Base-by-base conservation (phyloP, 2,888 invertebrate species). In the Drosophila mulleri region DNA sequence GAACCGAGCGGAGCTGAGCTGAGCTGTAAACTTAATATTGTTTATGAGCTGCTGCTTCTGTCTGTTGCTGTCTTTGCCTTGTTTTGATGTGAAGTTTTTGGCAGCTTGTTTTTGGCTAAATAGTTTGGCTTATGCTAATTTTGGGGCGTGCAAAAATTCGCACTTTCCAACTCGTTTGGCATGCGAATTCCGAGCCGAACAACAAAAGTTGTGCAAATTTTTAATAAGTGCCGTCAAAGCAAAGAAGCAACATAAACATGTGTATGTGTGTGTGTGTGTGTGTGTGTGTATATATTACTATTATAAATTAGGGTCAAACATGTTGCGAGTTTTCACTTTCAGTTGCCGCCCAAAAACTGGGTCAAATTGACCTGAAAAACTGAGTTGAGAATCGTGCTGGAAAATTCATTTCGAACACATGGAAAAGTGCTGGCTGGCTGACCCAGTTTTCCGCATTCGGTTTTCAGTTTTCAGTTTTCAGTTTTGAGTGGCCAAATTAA, bases 101-200 rank as follows among this genome's bases (percentile, higher is more conserved):
- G 35, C 39, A 70, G 35, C 32, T 52, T 32, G 50, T 52, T 39
- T 67, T 29, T 29, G 35, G 35, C 23, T 18, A 41, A 68, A 67
- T 70, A 35, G 44, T 53, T 65, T 29, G 67, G 67, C 54, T 70
- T 73, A 83, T 80, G 87, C 81, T 83, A 86, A 86, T 86, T 75
- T 70, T 58, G 71, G 73, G 87, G 90, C 90, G 90, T 90, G 91
- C 89, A 91, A 91, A 88, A 90, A 90, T 90, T 91, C 88, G 83
- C 91, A 91, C 90, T 90, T 90, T 91, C 91, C 89, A 89, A 89
- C 90, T 78, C 72, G 90, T 76, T 76, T 77, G 72, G 65, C 61
- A 80, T 67, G 72, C 77, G 80, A 72, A 80, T 57, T 72, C 73
- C 72, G 59, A 72, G 42, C 45, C 47, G 58, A 66, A 23, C 68